phyloP scores from a whole-genome alignment of 2,797 vertebrate species.

The Falco peregrinus region DNA sequence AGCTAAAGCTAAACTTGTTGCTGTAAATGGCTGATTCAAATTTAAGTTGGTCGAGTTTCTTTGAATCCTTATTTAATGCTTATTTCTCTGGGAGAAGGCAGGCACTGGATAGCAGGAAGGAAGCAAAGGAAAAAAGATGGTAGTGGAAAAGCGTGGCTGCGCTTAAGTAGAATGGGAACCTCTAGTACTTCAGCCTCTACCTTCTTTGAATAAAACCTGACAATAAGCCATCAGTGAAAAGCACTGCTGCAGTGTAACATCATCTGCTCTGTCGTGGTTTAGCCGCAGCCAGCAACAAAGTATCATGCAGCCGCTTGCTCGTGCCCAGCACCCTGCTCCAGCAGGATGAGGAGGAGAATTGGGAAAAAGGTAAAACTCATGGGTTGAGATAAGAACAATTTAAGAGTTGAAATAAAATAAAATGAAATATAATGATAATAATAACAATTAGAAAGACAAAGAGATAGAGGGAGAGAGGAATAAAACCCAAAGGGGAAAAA shows the following conservation, averaged over 20 bases:
- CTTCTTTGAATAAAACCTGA: background rate
- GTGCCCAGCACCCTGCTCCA: too few species aligned
- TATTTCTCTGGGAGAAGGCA: background rate
- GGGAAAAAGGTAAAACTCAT: too few species aligned
- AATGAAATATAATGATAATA: too few species aligned
- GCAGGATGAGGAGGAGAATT: too few species aligned
- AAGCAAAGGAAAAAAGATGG: background rate
- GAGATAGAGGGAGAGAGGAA: too few species aligned
- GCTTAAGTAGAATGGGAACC: background rate
- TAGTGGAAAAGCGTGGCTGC: background rate
- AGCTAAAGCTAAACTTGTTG: background rate
- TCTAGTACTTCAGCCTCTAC: background rate
- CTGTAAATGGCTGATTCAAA: background rate
- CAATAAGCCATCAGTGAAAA: background rate
- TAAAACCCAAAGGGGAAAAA: too few species aligned
- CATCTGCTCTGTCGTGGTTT: background rate
- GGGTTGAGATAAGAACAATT: too few species aligned
- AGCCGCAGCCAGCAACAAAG: too few species aligned
- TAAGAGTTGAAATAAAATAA: too few species aligned
- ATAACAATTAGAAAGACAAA: too few species aligned
- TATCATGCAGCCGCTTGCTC: too few species aligned
- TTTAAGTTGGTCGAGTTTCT: background rate
- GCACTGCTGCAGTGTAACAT: background rate
- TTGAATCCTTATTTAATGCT: background rate
- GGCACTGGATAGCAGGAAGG: background rate